phyloP scores from a whole-genome alignment of 2,797 vertebrate species.

The Acipenser oxyrinchus region DNA sequence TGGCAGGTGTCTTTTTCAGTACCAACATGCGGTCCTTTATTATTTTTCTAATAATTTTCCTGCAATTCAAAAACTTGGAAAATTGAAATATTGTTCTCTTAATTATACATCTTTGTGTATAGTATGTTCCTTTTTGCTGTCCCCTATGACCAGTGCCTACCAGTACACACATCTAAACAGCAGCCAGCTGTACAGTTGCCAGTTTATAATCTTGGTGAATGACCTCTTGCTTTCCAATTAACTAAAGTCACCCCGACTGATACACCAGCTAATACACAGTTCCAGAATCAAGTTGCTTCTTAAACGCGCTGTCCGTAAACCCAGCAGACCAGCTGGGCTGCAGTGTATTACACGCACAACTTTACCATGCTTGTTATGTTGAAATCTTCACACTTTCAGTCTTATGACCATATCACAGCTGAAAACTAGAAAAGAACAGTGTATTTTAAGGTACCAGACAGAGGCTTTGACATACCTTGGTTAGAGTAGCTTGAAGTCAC shows the following conservation, averaged over 20 bases:
- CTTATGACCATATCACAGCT: no score
- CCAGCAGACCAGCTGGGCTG: conserved; percentile 34
- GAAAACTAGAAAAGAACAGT: background rate
- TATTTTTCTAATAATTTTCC: conserved; percentile 11
- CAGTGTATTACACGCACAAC: background rate
- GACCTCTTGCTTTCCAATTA: conserved; percentile 28
- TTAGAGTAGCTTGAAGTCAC: background rate
- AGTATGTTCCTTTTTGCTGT: conserved; percentile 10
- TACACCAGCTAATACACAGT: conserved; percentile 10
- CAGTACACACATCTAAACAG: background rate
- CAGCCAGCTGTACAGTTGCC: conserved; percentile 30
- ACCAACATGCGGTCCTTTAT: background rate
- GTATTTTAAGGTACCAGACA: background rate
- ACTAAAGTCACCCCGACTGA: conserved; percentile 20
- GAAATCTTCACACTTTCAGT: no score
- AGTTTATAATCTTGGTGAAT: conserved; percentile 27
- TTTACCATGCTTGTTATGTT: no score
- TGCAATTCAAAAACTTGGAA: conserved; percentile 6
- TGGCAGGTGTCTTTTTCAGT: conserved; percentile 12
- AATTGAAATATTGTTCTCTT: conserved; percentile 18
- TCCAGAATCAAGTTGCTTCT: conserved; percentile 46
- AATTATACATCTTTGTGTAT: conserved; percentile 4
- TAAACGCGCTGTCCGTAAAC: conserved; percentile 29
- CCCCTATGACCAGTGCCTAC: background rate
- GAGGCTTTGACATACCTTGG: background rate